A percentile compares a stretch with the other conserved stretches of the same genome.
These are phyloP conservation scores for Lophotis ruficrista DNA, from an alignment of 2,113 vertebrate species.

Conservation along the genomic window DNA sequence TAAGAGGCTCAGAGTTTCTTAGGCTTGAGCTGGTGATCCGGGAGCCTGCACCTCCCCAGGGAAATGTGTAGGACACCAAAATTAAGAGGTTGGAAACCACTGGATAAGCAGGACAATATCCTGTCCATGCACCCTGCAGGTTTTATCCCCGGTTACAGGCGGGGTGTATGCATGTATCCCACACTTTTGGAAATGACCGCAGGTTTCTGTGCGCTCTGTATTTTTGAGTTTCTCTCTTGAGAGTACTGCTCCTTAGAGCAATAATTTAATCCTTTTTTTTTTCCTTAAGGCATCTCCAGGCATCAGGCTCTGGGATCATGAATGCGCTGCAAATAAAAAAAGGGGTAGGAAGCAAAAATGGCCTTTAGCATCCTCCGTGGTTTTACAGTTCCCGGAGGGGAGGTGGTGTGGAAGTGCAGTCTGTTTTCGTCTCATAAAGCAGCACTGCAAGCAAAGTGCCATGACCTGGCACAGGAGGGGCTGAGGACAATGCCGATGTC, in stretches of 20 bases:
- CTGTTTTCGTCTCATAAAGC: neutral
- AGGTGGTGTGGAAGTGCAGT: neutral
- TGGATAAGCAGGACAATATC: neutral
- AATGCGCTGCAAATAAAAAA: neutral
- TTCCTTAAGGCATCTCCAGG: neutral
- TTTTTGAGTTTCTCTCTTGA: neutral
- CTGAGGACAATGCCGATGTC: fast-evolving
- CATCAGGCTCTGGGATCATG: neutral
- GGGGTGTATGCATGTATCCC: fast-evolving
- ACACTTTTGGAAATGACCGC: neutral
- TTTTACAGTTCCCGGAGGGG: neutral
- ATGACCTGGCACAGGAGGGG: neutral
- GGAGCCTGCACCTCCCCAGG: neutral
- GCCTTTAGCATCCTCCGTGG: neutral
- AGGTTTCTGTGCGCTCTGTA: neutral
- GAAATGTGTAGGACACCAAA: neutral
- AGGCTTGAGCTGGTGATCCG: neutral
- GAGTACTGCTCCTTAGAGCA: neutral
- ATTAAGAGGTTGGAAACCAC: neutral
- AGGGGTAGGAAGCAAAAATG: neutral
- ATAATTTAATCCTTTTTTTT: neutral
- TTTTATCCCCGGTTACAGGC: neutral
- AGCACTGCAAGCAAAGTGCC: neutral
- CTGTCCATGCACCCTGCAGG: neutral
- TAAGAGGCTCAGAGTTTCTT: neutral